A percentile compares a stretch with the other conserved stretches of the same genome.
Evolutionary conservation across 2,797 vertebrate genomes (phyloP).

Genomic region (Typhlichthys eigenmanni): DNA sequence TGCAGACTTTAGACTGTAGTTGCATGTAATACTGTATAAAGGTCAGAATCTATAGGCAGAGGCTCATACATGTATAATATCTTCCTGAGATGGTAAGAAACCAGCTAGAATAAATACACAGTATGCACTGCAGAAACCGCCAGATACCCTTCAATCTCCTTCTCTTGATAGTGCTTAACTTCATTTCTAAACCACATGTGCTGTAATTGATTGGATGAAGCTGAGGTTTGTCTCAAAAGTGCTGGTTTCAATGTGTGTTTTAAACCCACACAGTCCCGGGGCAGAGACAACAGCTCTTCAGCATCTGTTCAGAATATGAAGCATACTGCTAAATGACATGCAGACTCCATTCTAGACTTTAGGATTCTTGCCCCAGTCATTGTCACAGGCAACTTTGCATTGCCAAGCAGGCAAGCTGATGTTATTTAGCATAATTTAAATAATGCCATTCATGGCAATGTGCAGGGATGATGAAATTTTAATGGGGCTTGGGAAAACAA

Average conservation of each 20-base stretch:
- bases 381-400: constrained; percentile 72
- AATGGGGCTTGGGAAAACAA: constrained; percentile 74
- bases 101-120: no score
- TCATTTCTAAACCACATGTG: constrained; percentile 17
- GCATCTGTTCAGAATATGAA: constrained; percentile 65
- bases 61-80: no score
- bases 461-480: constrained; percentile 78
- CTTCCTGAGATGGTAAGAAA: no score
- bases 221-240: constrained; percentile 36
- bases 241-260: constrained; percentile 24
- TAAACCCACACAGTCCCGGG: constrained; percentile 49
- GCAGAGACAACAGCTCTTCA: constrained; percentile 37
- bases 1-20: no score
- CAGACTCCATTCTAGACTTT: constrained; percentile 57
- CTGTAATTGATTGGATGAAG: constrained; percentile 37
- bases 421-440: constrained; percentile 84
- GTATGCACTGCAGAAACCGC: background rate
- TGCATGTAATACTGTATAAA: no score
- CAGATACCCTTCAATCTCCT: constrained; percentile 10
- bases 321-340: constrained; percentile 59
- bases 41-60: no score
- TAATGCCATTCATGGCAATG: constrained; percentile 84
- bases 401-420: constrained; percentile 75
- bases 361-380: constrained; percentile 71
- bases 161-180: constrained; percentile 6